Evolutionary conservation across 2,888 invertebrate species (phyloP).

Genomic region (Torymus auratus): DNA sequence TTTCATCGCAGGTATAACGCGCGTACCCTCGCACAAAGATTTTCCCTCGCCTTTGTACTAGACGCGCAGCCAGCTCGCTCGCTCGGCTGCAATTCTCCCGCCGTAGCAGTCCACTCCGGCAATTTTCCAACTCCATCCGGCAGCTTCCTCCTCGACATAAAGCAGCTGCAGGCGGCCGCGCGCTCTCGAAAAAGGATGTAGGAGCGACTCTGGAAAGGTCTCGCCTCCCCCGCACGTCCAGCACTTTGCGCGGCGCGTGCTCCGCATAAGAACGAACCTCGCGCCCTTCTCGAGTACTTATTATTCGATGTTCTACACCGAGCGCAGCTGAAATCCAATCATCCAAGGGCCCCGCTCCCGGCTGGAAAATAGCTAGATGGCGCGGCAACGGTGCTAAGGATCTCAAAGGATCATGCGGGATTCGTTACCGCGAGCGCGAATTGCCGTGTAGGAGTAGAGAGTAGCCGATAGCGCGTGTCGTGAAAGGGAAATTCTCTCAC

Average conservation of each 20-base stretch:
- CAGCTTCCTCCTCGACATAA: too few relatives aligned
- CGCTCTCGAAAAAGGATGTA: not conserved
- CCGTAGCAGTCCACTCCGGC: too few relatives aligned
- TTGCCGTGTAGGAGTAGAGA: not conserved
- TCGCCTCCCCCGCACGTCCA: conserved; percentile 3
- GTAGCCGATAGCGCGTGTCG: too few relatives aligned
- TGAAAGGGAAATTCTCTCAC: too few relatives aligned
- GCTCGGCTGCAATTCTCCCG: too few relatives aligned
- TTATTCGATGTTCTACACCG: conserved; percentile 36
- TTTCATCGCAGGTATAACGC: too few relatives aligned
- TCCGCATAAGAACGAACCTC: conserved; percentile 17
- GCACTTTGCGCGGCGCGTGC: conserved; percentile 46
- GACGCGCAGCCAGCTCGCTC: too few relatives aligned
- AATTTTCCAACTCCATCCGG: too few relatives aligned
- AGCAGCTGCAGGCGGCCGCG: too few relatives aligned
- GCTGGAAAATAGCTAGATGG: not conserved
- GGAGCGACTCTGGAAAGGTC: not conserved
- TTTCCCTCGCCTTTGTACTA: too few relatives aligned
- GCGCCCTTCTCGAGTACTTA: conserved; percentile 22
- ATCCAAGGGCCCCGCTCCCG: not conserved
- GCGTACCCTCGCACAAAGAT: too few relatives aligned
- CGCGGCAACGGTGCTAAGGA: not conserved
- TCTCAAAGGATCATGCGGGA: conserved; percentile 43
- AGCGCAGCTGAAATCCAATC: conserved; percentile 33
- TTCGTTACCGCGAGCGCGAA: conserved; percentile 32